A percentile compares a stretch with the other conserved stretches of the same genome.
phyloP scores from a whole-genome alignment of 37 sponge, comb jelly and placozoan species.

The Chondrilla cf. caribensis region DNA sequence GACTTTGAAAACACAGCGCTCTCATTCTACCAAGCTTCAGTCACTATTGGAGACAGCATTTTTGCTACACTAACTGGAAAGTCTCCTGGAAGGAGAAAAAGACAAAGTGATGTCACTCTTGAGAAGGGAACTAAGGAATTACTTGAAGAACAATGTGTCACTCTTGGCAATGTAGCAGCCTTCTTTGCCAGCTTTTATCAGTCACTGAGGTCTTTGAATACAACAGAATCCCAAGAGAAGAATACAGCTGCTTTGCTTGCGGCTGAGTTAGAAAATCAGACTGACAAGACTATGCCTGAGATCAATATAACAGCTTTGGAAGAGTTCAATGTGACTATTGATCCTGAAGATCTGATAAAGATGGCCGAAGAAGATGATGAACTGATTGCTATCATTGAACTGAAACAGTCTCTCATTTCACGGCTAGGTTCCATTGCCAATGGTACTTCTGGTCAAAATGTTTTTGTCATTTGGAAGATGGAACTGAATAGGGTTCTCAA shows the following conservation, averaged over 20 bases:
- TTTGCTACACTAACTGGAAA: not conserved
- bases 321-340: not conserved
- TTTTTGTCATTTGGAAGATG: constrained; percentile 5
- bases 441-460: not conserved
- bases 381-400: not conserved
- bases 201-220: not conserved
- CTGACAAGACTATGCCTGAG: not conserved
- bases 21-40: not conserved
- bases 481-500: constrained; percentile 8
- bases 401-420: not conserved
- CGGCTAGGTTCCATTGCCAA: not conserved
- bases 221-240: not conserved
- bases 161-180: not conserved
- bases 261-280: not conserved
- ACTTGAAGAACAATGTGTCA: not conserved
- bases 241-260: not conserved
- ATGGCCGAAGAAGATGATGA: constrained; percentile 2
- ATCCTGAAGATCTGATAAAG: not conserved
- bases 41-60: not conserved
- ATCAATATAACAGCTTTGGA: not conserved
- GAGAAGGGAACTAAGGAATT: not conserved
- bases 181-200: not conserved
- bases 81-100: not conserved
- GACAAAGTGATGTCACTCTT: not conserved
- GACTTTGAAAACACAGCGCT: not conserved